Evolutionary conservation across 2,888 invertebrate species (phyloP).

Genomic region (Alloplasta piceator): DNA sequence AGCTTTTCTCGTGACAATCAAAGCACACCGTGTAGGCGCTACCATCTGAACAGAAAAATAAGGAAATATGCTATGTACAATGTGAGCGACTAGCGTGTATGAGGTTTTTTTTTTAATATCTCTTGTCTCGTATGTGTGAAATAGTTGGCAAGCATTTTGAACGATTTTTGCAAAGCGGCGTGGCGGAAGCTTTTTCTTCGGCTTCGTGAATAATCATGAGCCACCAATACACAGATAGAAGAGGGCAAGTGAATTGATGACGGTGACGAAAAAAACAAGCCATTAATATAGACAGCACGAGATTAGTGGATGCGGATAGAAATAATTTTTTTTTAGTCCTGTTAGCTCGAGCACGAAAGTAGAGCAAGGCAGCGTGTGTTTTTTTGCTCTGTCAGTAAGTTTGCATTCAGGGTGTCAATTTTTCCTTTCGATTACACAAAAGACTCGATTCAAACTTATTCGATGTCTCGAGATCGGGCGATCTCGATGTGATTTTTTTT

Average conservation of each 20-base stretch:
- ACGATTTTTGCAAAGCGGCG: constrained; percentile 54
- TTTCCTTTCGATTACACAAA: constrained; percentile 5
- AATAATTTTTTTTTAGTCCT: constrained; percentile 43
- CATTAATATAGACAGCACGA: constrained; percentile 31
- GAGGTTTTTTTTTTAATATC: constrained; percentile 3
- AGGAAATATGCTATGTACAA: constrained; percentile 81
- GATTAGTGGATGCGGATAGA: constrained; percentile 12
- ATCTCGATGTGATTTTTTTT: neutral
- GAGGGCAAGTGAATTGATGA: constrained; percentile 1
- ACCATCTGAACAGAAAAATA: constrained; percentile 82
- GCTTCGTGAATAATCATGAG: constrained; percentile 36
- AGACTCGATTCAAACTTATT: neutral
- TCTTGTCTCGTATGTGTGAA: constrained; percentile 21
- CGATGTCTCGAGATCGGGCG: neutral
- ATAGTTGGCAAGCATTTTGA: constrained; percentile 49
- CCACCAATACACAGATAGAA: neutral
- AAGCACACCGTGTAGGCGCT: constrained; percentile 82
- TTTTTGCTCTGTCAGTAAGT: constrained; percentile 1
- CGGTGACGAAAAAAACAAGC: constrained; percentile 39
- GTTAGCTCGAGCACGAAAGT: constrained; percentile 40
- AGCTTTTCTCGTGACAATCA: constrained; percentile 82
- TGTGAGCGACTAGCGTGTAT: constrained; percentile 73
- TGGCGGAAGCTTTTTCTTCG: constrained; percentile 58
- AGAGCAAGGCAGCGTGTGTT: constrained; percentile 30
- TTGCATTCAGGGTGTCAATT: neutral